Conservation (phyloP, 1,140 invertebrate species). For the Tachypleus tridentatus region DNA sequence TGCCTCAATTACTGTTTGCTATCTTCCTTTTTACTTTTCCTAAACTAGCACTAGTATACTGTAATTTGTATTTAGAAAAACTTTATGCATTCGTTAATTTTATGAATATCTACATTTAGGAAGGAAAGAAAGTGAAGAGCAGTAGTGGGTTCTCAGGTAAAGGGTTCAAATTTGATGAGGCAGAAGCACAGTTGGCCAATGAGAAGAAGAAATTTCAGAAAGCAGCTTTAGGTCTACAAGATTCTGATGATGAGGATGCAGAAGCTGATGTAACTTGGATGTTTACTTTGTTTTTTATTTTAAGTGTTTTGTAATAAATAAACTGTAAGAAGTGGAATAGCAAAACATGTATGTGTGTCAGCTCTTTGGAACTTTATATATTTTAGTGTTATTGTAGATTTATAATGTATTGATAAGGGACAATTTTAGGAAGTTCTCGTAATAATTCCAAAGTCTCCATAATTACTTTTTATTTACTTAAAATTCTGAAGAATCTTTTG, state of each 20-base stretch:
- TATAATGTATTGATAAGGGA: too few relatives aligned
- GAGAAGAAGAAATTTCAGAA: constrained; percentile 98
- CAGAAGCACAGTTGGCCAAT: constrained; percentile 85
- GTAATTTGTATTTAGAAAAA: constrained; percentile 7
- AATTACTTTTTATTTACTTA: too few relatives aligned
- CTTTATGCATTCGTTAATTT: constrained; percentile 1
- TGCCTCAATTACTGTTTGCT: too few relatives aligned
- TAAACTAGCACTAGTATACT: neutral
- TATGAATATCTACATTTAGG: constrained; percentile 28
- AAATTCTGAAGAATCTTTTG: too few relatives aligned
- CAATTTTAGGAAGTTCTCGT: too few relatives aligned
- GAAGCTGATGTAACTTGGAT: constrained; percentile 56
- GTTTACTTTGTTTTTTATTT: too few relatives aligned
- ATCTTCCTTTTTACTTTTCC: neutral
- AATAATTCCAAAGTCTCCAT: too few relatives aligned
- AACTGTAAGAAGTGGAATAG: constrained; percentile 6
- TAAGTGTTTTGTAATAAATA: too few relatives aligned
- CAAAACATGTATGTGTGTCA: neutral
- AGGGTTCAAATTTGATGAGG: constrained; percentile 98
- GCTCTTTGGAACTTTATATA: too few relatives aligned
- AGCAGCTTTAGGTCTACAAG: constrained; percentile 82
- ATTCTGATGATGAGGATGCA: constrained; percentile 96
- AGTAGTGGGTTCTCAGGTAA: constrained; percentile 89
- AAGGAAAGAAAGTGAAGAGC: constrained; percentile 81
- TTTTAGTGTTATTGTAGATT: too few relatives aligned